Evolutionary conservation across 2,888 invertebrate genomes (phyloP), one percentile per base, ranked within the genome.

Genomic region (Muschampia plurimacula): DNA sequence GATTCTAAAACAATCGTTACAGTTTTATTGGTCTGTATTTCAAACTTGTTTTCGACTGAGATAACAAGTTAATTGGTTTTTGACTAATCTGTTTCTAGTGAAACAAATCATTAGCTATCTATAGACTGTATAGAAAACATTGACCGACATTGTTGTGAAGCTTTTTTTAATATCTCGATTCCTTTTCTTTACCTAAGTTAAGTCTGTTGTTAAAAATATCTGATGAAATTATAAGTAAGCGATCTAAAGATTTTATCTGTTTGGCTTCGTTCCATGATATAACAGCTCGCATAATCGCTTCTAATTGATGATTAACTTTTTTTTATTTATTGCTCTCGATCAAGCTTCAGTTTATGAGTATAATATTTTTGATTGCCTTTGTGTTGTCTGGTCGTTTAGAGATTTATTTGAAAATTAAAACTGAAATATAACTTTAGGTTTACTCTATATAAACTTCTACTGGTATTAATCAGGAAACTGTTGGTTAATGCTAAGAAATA

Each of bases 231-330:
- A 39, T 22, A 22, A 22, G 22, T 22, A 22, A 22, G 22, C 22
- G 22, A 22, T 22, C 22, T 22, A 22, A 22, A 49, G 10, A 10
- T 44, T 3, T 10, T 1, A 46, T 10, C 12, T 22, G n/a, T 74
- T 80, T 81, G 79, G 81, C 80, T 46, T 67, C 67, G 71, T 75
- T 81, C 77, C 79, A 80, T 73, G 64, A 71, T 55, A 62, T 73
- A 69, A 74, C 74, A 57, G 59, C 63, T 60, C 66, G 57, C 67
- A 70, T 74, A 72, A 72, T 60, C 55, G 62, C 39, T 62, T 4
- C 69, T 74, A 70, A 76, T 76, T 65, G 74, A 73, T 75, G 72
- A 69, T 49, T 49, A 49, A 13, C 13, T 2, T 13, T 49, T 49
- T 13, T 49, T 49, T n/a, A 13, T 49, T 49, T 49, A 13, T 49